Percentiles rank a stretch among this genome's conserved stretches.
Evolutionary conservation across 1,140 invertebrate species (phyloP).

Genomic region (Bradynema listronoti): DNA sequence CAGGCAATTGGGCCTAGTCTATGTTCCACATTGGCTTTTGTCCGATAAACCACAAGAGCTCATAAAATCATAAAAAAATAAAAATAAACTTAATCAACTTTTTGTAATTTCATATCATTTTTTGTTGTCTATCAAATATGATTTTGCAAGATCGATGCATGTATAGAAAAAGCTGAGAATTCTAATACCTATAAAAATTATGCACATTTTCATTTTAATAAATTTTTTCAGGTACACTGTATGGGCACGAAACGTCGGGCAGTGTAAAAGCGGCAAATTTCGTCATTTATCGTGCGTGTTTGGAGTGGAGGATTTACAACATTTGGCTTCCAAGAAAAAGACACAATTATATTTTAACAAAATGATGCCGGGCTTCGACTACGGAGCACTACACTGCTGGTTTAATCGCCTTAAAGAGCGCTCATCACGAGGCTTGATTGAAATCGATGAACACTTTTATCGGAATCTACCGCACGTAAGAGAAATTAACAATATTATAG

Average conservation of each 20-base stretch:
- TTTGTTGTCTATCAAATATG: background rate
- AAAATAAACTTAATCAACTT: background rate
- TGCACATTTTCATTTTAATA: background rate
- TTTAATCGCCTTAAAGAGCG: constrained; percentile 1
- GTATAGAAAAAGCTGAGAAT: background rate
- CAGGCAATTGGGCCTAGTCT: too few relatives aligned
- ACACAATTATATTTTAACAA: constrained; percentile 31
- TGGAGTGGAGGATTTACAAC: constrained; percentile 4
- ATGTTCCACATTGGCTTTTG: too few relatives aligned
- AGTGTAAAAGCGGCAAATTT: constrained; percentile 5
- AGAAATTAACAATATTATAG: too few relatives aligned
- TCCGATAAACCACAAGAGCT: too few relatives aligned
- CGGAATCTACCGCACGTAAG: constrained; percentile 7
- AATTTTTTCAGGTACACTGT: constrained; percentile 4
- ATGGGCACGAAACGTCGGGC: background rate
- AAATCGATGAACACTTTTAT: background rate
- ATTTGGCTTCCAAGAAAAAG: background rate
- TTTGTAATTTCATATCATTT: background rate
- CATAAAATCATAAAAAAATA: too few relatives aligned
- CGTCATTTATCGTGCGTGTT: constrained; percentile 7
- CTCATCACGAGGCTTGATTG: background rate
- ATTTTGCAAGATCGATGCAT: background rate
- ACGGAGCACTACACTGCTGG: constrained; percentile 27
- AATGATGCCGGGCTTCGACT: constrained; percentile 35
- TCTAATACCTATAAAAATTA: background rate